These are phyloP conservation scores for Tiliacea aurago DNA, from an alignment of 2,888 invertebrate species.

Conservation along the genomic window DNA sequence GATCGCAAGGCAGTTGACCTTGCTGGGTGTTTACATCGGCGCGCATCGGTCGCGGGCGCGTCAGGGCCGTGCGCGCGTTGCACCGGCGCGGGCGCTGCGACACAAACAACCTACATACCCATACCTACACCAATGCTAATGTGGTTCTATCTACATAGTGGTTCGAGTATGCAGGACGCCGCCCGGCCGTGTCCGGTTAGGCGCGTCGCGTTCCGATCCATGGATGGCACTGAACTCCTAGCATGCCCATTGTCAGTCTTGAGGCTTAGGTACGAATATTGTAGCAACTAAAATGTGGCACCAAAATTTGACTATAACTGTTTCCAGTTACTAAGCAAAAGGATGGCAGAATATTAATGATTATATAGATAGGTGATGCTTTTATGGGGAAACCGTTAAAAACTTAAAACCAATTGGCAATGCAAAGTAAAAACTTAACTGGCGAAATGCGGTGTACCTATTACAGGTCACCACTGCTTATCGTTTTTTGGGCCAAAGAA, in stretches of 20 bases:
- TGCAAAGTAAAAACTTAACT: background rate
- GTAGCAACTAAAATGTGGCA: slow-evolving; percentile 12
- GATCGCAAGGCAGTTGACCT: slow-evolving; percentile 85
- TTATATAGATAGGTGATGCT: too few relatives aligned
- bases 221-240: slow-evolving; percentile 83
- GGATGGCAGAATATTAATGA: background rate
- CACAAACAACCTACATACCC: slow-evolving; percentile 86
- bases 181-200: slow-evolving; percentile 83
- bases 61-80: slow-evolving; percentile 86
- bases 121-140: slow-evolving; percentile 75
- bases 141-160: slow-evolving; percentile 78
- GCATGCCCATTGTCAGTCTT: slow-evolving; percentile 52
- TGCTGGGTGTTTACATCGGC: slow-evolving; percentile 85
- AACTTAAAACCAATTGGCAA: background rate
- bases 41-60: slow-evolving; percentile 83
- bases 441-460: background rate
- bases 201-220: slow-evolving; percentile 78
- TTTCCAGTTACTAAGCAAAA: slow-evolving; percentile 4
- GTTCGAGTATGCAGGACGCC: slow-evolving; percentile 86
- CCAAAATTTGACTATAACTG: slow-evolving; percentile 24
- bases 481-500: background rate
- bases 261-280: slow-evolving; percentile 26
- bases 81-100: slow-evolving; percentile 74
- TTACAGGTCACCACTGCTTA: background rate
- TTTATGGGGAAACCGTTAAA: background rate